Base-by-base conservation (phyloP, 2,113 vertebrate genomes). In the Limanda limanda region DNA sequence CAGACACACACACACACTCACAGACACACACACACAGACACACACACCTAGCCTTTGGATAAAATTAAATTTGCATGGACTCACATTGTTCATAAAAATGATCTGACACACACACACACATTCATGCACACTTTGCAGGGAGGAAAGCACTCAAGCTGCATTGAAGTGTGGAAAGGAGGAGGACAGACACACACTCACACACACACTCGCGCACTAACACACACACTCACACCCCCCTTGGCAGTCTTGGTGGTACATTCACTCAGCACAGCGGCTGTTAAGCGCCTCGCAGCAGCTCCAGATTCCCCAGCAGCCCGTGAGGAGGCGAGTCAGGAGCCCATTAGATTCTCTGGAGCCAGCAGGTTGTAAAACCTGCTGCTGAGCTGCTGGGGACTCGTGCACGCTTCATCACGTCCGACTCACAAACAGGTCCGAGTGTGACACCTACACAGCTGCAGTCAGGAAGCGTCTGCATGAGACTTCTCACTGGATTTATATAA, bases 201-300 rank as follows among this genome's bases (percentile, higher is more conserved):
- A 61, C 71, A 35, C 20, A 31, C n/a, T n/a, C n/a, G n/a, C n/a
- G n/a, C 5, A 31, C 25, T 27, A 25, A 25, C 27, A 54, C 45
- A 42, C 20, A 54, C 21, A 15, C 10, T 17, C 56, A 67, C 20
- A 63, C 40, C 58, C 54, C 20, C 24, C n/a, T 23, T 2, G 13
- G 70, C 47, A 15, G 70, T 35, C 63, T 74, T 79, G 73, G 25
- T 56, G 71, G 63, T 56, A 48, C 64, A 71, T 71, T 74, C 62
- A 56, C 56, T 61, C 42, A 59, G 7, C 35, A 37, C 9, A 37
- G 35, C 35, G 35, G 35, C 61, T 68, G 63, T 68, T 60, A 74
- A 68, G 74, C 74, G 71, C 57, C 72, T 23, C 31, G 35, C 69
- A 60, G 74, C 69, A 25, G 59, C 54, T 54, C 15, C 42, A 59